phyloP scores from a whole-genome alignment of 53 echinoderm and acorn worm species.

The Holothuria scabra region DNA sequence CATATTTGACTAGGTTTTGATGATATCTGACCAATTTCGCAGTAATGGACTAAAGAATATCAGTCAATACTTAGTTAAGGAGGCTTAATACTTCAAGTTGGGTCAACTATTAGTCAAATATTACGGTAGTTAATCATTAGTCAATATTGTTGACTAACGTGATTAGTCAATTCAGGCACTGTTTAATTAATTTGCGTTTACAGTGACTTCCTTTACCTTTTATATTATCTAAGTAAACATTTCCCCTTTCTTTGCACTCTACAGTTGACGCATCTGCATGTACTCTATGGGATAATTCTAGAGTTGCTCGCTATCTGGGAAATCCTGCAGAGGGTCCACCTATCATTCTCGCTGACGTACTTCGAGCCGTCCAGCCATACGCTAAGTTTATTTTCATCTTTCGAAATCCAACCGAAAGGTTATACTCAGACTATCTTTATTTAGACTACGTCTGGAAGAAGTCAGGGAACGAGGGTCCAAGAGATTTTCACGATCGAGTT shows the following conservation, averaged over 20 bases:
- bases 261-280: conserved; percentile 1
- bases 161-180: too few species aligned
- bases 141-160: too few species aligned
- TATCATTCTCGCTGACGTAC: conserved; percentile 45
- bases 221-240: too few species aligned
- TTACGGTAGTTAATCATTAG: too few species aligned
- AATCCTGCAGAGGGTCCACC: conserved; percentile 8
- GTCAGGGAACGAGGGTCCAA: not conserved
- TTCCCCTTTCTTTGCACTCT: not conserved
- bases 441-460: conserved; percentile 33
- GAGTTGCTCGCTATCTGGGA: not conserved
- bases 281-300: not conserved
- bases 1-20: too few species aligned
- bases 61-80: too few species aligned
- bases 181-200: too few species aligned
- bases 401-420: conserved; percentile 47
- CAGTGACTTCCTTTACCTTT: too few species aligned
- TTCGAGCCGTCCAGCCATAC: conserved; percentile 51
- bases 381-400: conserved; percentile 41
- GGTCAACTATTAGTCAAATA: too few species aligned
- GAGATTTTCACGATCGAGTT: conserved; percentile 49
- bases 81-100: too few species aligned
- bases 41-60: too few species aligned
- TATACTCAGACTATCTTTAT: conserved; percentile 58
- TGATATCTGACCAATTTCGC: too few species aligned